phyloP scores from a whole-genome alignment of 2,888 invertebrate species.

The Uloborus plumipes region DNA sequence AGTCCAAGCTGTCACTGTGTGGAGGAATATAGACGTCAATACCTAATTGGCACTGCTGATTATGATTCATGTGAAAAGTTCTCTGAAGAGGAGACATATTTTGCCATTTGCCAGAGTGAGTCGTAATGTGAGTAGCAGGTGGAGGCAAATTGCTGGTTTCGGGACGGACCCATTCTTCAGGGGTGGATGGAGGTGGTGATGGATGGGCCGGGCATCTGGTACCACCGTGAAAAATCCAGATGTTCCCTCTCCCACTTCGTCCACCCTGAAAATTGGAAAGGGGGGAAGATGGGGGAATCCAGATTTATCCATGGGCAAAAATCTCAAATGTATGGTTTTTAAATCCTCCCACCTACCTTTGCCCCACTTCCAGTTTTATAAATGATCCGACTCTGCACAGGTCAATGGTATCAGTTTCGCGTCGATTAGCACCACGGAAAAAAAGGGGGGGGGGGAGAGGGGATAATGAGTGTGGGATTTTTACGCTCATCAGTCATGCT shows the following conservation, averaged over 20 bases:
- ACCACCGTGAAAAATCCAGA: constrained; percentile 36
- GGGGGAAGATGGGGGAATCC: constrained; percentile 29
- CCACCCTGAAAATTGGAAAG: constrained; percentile 24
- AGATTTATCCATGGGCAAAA: constrained; percentile 25
- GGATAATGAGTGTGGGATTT: constrained; percentile 55
- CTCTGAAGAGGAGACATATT: too few relatives aligned
- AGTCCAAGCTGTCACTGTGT: too few relatives aligned
- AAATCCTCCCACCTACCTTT: constrained; percentile 30
- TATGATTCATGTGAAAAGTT: too few relatives aligned
- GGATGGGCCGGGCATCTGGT: constrained; percentile 45
- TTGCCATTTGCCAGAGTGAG: too few relatives aligned
- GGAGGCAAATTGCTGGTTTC: constrained; percentile 28
- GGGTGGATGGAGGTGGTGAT: constrained; percentile 27
- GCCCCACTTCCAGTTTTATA: constrained; percentile 24
- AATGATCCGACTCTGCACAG: constrained; percentile 42
- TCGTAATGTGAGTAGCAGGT: constrained; percentile 25
- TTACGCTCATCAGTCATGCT: constrained; percentile 61
- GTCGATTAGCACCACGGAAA: constrained; percentile 46
- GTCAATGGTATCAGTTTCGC: constrained; percentile 57
- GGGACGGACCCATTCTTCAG: constrained; percentile 23
- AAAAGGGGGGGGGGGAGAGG: background rate
- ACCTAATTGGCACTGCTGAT: too few relatives aligned
- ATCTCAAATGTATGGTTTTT: constrained; percentile 54
- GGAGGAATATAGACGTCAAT: too few relatives aligned
- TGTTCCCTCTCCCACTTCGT: constrained; percentile 34